Percentiles rank a stretch among this genome's conserved stretches.
Conservation (phyloP, 2,797 vertebrate species). For the Lagorchestes hirsutus region DNA sequence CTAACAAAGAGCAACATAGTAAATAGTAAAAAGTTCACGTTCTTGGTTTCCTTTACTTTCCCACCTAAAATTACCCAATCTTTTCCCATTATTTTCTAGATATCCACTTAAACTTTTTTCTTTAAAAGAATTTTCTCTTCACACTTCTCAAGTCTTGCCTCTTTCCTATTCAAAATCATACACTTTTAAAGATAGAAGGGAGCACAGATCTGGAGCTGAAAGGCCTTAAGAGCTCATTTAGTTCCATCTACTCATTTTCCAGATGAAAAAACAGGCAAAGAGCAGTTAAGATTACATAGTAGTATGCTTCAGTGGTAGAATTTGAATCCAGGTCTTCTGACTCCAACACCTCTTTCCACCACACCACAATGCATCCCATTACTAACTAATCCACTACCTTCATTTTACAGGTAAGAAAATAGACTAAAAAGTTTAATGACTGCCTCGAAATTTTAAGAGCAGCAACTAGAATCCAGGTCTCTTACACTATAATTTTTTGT, state of each 20-base stretch:
- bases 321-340: too few species aligned
- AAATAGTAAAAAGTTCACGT: constrained; percentile 17
- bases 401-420: not conserved
- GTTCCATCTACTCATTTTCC: too few species aligned
- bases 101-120: not conserved
- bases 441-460: not conserved
- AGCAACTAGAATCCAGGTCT: not conserved
- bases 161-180: not conserved
- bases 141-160: constrained; percentile 18
- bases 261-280: too few species aligned
- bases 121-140: constrained; percentile 59
- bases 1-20: constrained; percentile 45
- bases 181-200: too few species aligned
- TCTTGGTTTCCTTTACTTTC: constrained; percentile 27
- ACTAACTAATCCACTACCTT: not conserved
- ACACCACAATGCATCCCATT: not conserved
- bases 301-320: too few species aligned
- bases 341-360: not conserved
- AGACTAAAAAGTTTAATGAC: not conserved
- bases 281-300: too few species aligned
- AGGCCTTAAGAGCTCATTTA: too few species aligned
- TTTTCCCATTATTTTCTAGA: constrained; percentile 27
- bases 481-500: too few species aligned
- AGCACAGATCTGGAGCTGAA: too few species aligned
- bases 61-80: constrained; percentile 20